Conservation (phyloP, 2,888 invertebrate species). For the Operophtera brumata region DNA sequence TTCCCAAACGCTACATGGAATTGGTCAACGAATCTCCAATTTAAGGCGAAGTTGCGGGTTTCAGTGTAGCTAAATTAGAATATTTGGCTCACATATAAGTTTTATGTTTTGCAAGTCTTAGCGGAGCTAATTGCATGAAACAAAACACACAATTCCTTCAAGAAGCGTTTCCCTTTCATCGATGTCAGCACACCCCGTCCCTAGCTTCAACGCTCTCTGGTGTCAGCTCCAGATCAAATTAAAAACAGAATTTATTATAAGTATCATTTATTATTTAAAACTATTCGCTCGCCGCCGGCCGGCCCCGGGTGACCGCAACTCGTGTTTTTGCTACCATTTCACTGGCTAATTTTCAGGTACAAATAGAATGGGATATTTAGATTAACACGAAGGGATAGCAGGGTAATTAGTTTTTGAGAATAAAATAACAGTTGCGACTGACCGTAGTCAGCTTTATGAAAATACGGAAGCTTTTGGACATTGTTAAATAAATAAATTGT, state of each 20-base stretch:
- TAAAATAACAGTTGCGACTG: slow-evolving; percentile 41
- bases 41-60: no score
- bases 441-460: slow-evolving; percentile 13
- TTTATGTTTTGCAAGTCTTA: no score
- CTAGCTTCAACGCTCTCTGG: slow-evolving; percentile 41
- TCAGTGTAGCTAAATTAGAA: no score
- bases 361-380: slow-evolving; percentile 74
- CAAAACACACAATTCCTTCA: no score
- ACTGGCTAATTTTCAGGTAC: slow-evolving; percentile 56
- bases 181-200: slow-evolving; percentile 8
- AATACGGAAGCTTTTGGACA: not conserved
- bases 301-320: slow-evolving; percentile 56
- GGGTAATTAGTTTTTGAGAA: slow-evolving; percentile 54
- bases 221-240: slow-evolving; percentile 64
- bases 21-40: no score
- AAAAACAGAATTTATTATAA: slow-evolving; percentile 78
- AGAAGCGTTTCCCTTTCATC: no score
- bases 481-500: no score
- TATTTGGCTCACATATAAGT: no score
- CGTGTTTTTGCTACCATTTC: slow-evolving; percentile 68
- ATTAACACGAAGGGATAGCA: slow-evolving; percentile 60
- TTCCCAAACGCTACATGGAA: no score
- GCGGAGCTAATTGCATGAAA: no score
- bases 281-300: slow-evolving; percentile 51
- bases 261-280: slow-evolving; percentile 73